These are phyloP conservation scores for Sclerurus mexicanus DNA, from an alignment of 2,113 vertebrate genomes.

Conservation along the genomic window DNA sequence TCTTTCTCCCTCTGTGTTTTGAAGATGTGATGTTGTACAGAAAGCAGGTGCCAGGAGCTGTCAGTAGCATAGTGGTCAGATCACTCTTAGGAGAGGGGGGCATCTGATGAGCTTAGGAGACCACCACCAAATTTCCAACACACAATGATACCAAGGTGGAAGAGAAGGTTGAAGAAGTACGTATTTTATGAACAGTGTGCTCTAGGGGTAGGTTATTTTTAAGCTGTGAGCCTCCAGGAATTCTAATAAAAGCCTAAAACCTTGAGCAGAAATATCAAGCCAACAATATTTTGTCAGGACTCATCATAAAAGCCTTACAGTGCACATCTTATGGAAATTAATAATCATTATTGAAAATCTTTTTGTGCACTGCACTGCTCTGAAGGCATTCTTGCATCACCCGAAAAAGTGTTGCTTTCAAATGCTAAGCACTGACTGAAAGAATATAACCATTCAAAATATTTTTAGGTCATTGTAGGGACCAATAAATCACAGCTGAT, in stretches of 20 bases:
- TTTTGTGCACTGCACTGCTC: neutral
- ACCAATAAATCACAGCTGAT: conserved; percentile 1
- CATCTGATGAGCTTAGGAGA: neutral
- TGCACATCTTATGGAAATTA: neutral
- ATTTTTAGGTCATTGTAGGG: neutral
- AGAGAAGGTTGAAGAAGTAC: neutral
- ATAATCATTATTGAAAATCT: neutral
- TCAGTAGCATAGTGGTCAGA: neutral
- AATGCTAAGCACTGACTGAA: neutral
- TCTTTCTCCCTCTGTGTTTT: neutral
- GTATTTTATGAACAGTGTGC: neutral
- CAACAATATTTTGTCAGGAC: neutral
- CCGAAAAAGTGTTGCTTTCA: neutral
- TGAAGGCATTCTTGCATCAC: neutral
- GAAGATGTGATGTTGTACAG: neutral
- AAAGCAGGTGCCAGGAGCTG: neutral
- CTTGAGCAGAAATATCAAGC: neutral
- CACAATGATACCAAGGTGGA: neutral
- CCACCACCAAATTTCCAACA: neutral
- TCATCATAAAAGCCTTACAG: neutral
- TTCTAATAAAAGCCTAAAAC: neutral
- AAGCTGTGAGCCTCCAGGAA: neutral
- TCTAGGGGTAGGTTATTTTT: neutral
- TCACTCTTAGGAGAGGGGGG: neutral
- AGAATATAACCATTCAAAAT: neutral